Conservation (phyloP, 2,113 vertebrate genomes). For the Perccottus glenii region DNA sequence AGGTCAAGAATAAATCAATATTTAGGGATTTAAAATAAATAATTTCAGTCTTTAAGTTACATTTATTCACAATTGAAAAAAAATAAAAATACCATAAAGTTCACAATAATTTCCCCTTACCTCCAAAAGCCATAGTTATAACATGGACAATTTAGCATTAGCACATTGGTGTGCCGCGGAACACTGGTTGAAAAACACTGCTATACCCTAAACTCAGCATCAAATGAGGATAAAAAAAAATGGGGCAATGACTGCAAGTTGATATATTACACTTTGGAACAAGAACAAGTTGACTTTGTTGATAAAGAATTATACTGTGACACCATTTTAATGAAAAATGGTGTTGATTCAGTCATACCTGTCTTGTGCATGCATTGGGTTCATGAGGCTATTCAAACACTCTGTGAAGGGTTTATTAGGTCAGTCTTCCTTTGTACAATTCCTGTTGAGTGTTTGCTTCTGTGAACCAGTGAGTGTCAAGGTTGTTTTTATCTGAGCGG, state of each 20-base stretch:
- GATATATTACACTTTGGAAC: slow-evolving; percentile 1
- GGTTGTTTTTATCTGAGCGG: slow-evolving; percentile 46
- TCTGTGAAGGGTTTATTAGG: slow-evolving; percentile 41
- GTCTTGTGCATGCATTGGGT: slow-evolving; percentile 10
- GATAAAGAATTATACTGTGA: slow-evolving; percentile 13
- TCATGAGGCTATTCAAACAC: slow-evolving; percentile 51
- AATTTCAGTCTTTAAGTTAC: too few relatives aligned
- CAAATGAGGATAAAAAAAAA: background rate
- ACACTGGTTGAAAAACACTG: too few relatives aligned
- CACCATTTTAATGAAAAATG: slow-evolving; percentile 29
- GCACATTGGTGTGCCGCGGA: too few relatives aligned
- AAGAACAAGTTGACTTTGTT: slow-evolving; percentile 27
- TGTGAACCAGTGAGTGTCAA: slow-evolving; percentile 42
- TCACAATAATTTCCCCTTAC: too few relatives aligned
- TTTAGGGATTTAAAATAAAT: too few relatives aligned
- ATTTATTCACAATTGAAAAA: too few relatives aligned
- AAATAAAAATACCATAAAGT: too few relatives aligned
- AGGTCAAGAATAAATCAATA: too few relatives aligned
- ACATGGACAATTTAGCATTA: too few relatives aligned
- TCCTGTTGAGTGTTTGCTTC: slow-evolving; percentile 45
- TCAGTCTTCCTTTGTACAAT: slow-evolving; percentile 28
- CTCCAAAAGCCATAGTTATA: too few relatives aligned
- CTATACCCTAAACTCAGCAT: too few relatives aligned
- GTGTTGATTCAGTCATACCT: slow-evolving; percentile 51
- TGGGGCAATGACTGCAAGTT: too few relatives aligned